Evolutionary conservation across 2,888 invertebrate species (phyloP), one percentile per base, ranked within the genome.

Genomic region (Ametastegia equiseti): DNA sequence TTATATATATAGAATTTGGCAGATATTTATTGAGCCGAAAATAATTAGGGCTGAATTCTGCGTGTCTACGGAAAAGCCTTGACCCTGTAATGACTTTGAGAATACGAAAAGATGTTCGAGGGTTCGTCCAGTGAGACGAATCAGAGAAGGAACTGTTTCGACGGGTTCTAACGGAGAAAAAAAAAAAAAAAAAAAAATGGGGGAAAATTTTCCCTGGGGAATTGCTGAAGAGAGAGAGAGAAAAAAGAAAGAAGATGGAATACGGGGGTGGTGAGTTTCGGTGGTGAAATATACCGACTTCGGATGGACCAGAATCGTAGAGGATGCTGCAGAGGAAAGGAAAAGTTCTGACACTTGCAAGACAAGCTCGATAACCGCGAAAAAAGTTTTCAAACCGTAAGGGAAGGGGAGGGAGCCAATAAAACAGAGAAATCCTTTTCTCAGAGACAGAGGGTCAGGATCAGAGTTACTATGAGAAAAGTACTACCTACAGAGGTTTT

Each of bases 321-420:
- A 54, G 54, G 36, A 33, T 54, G 33, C 36, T 36, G 5, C 50
- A 13, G 27, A 71, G 71, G 27, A 13, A 15, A 71, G 71, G 27
- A 36, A 75, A 54, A 54, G 50, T 54, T 54, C 33, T 54, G 50
- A 75, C 75, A 75, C 54, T 75, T 54, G 50, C 75, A 75, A 75
- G 75, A 75, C 50, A 75, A 75, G 54, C 36, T 75, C 36, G 75
- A 75, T 75, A 75, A 75, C 73, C 73, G 73, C 33, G 73, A 19
- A 19, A 73, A 71, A 15, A 47, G 47, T 54, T 75, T 75, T 75
- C 13, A n/a, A 75, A 75, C 47, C 75, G 33, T 36, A 54, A 50
- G 50, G 50, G n/a, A n/a, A n/a, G n/a, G n/a, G n/a, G n/a, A n/a
- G n/a, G 5, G 50, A 54, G 47, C 47, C 71, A 71, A 71, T 71